Percentiles rank a stretch among this genome's conserved stretches.
These are phyloP conservation scores for Coenonympha glycerion DNA, from an alignment of 2,888 invertebrate genomes.

Conservation along the genomic window DNA sequence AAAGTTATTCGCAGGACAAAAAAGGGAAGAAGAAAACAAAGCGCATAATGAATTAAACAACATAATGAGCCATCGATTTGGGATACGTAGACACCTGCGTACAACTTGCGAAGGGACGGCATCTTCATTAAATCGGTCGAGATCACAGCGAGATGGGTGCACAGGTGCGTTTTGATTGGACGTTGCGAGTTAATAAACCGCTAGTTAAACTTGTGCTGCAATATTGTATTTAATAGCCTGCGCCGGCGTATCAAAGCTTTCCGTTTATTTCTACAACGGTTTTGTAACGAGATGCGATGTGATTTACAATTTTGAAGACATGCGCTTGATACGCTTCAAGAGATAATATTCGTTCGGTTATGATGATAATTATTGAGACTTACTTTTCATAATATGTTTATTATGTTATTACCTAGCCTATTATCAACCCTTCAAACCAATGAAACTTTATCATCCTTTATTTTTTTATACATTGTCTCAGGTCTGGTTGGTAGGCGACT, in stretches of 20 bases:
- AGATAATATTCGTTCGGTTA: neutral
- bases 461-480: too few relatives aligned
- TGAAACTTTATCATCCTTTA: too few relatives aligned
- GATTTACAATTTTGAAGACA: neutral
- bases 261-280: slow-evolving; percentile 1
- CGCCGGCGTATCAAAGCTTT: slow-evolving; percentile 9
- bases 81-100: slow-evolving; percentile 62
- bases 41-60: slow-evolving; percentile 71
- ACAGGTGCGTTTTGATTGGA: slow-evolving; percentile 63
- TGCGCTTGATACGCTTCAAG: neutral
- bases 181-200: slow-evolving; percentile 38
- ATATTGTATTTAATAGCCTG: slow-evolving; percentile 26
- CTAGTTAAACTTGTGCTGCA: slow-evolving; percentile 38
- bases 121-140: slow-evolving; percentile 69
- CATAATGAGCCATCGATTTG: slow-evolving; percentile 59
- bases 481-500: too few relatives aligned
- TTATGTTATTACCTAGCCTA: too few relatives aligned
- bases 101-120: slow-evolving; percentile 42
- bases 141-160: slow-evolving; percentile 25
- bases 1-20: slow-evolving; percentile 57
- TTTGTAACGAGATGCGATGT: neutral
- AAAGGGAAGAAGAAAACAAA: slow-evolving; percentile 66
- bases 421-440: too few relatives aligned
- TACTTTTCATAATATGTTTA: too few relatives aligned
- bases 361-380: too few relatives aligned